Percentiles rank a stretch among this genome's conserved stretches.
phyloP scores from a whole-genome alignment of 2,888 invertebrate species.

The Cheilosia impressa region DNA sequence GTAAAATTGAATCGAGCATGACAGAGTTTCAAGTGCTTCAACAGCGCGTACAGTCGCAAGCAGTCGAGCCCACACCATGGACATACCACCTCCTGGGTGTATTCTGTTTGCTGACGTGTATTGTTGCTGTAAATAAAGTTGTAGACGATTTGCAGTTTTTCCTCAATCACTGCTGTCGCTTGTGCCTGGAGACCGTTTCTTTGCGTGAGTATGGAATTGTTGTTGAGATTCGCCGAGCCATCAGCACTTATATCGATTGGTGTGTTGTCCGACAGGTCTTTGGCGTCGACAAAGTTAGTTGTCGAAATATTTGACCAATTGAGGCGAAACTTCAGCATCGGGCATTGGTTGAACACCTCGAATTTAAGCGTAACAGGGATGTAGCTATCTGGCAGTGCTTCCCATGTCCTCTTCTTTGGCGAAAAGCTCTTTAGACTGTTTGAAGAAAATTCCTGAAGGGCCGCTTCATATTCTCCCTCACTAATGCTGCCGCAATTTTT shows the following conservation, averaged over 20 bases:
- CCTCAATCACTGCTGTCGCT: constrained; percentile 77
- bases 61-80: constrained; percentile 98
- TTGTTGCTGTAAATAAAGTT: constrained; percentile 98
- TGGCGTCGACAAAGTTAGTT: constrained; percentile 78
- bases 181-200: constrained; percentile 55
- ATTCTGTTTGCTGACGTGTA: constrained; percentile 97
- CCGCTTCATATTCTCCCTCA: constrained; percentile 95
- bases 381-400: constrained; percentile 86
- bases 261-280: constrained; percentile 77
- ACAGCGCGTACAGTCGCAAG: constrained; percentile 92
- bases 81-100: constrained; percentile 95
- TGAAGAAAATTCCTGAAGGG: constrained; percentile 89
- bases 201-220: constrained; percentile 78
- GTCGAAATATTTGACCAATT: constrained; percentile 90
- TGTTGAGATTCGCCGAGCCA: constrained; percentile 77
- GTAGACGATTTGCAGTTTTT: constrained; percentile 93
- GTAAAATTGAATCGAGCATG: constrained; percentile 97
- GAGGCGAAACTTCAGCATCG: constrained; percentile 92
- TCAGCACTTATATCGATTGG: constrained; percentile 65
- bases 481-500: constrained; percentile 94
- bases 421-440: constrained; percentile 84
- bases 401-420: constrained; percentile 90
- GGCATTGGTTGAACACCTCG: constrained; percentile 91
- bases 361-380: constrained; percentile 85
- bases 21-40: constrained; percentile 96